Evolutionary conservation across 2,113 vertebrate genomes (phyloP).

Genomic region (Cricetomys ansorgei): DNA sequence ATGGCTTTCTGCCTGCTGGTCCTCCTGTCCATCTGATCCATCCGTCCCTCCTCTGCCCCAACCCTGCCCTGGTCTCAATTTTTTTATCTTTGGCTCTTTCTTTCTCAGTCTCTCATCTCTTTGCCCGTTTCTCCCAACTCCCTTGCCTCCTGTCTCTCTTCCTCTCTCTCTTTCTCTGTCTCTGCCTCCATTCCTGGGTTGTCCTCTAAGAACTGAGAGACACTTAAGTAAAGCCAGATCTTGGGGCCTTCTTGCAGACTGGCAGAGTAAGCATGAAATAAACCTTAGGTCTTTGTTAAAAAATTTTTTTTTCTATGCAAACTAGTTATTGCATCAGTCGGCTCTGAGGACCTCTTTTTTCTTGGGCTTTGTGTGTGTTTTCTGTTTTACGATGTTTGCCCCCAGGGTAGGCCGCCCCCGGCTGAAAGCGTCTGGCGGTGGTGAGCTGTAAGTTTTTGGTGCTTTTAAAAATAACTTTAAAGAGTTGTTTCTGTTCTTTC

Average conservation of each 20-base stretch:
- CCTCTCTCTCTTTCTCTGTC: neutral
- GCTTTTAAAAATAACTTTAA: constrained; percentile 72
- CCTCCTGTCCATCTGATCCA: too few relatives aligned
- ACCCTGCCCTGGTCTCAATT: neutral
- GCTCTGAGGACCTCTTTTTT: neutral
- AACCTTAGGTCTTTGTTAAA: constrained; percentile 63
- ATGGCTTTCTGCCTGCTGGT: neutral
- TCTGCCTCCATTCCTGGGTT: neutral
- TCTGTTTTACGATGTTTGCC: constrained; percentile 20
- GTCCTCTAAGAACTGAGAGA: neutral
- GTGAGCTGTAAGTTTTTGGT: constrained; percentile 58
- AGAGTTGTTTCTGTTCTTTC: constrained; percentile 51
- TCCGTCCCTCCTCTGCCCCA: too few relatives aligned
- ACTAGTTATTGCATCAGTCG: constrained; percentile 50
- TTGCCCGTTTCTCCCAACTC: neutral
- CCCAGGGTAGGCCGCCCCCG: neutral
- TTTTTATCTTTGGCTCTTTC: neutral
- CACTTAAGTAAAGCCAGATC: constrained; percentile 65
- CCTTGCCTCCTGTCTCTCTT: neutral
- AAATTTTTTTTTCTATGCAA: constrained; percentile 53
- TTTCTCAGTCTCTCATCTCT: neutral
- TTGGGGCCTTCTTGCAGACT: constrained; percentile 45
- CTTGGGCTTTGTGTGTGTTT: neutral
- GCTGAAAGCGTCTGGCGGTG: constrained; percentile 64
- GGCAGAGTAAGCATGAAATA: constrained; percentile 37